Base-by-base conservation (phyloP, 2,797 vertebrate species). In the Semaprochilodus insignis region DNA sequence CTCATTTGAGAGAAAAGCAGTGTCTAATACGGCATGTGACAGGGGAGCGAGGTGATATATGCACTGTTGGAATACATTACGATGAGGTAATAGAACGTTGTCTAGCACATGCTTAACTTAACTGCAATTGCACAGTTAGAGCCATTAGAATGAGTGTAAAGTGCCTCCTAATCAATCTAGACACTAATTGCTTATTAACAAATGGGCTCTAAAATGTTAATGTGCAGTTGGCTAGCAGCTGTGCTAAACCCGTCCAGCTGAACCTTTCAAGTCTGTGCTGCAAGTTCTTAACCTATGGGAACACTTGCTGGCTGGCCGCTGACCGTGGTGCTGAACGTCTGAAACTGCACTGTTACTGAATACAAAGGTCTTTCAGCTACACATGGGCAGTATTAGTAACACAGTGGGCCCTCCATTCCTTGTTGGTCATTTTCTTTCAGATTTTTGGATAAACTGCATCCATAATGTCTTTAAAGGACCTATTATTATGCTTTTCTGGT, bases 161-260 rank as follows among this genome's bases (percentile, higher is more conserved):
- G 81, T 74, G 62, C 77, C 66, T 82, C 57, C 86, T 84, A 88
- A 88, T 89, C 81, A 85, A 84, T 88, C 74, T 80, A 71, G 66
- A 52, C 76, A 51, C 73, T 84, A 87, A 88, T 88, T 85, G 77
- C 74, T 72, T 86, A 89, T 87, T 89, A 89, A 89, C 86, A 86
- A 86, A 91, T 87, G 83, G 82, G 51, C 82, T 82, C 67, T 86
- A 74, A 88, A 87, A 89, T 87, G 71, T 81, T 84, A 77, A 85
- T 80, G 85, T 80, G 74, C 55, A 44, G 74, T 87, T 87, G 80
- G 80, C 86, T 21, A 74, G 69, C 34, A 54, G 78, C 78, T 66
- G 63, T 40, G 69, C 65, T 85, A 84, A 78, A 63, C 74, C 36
- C 62, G 31, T 23, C 77, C 44, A 70, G 25, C n/a, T 81, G 27